Evolutionary conservation across 2,113 vertebrate genomes (phyloP).

Genomic region (Ranitomeya variabilis): DNA sequence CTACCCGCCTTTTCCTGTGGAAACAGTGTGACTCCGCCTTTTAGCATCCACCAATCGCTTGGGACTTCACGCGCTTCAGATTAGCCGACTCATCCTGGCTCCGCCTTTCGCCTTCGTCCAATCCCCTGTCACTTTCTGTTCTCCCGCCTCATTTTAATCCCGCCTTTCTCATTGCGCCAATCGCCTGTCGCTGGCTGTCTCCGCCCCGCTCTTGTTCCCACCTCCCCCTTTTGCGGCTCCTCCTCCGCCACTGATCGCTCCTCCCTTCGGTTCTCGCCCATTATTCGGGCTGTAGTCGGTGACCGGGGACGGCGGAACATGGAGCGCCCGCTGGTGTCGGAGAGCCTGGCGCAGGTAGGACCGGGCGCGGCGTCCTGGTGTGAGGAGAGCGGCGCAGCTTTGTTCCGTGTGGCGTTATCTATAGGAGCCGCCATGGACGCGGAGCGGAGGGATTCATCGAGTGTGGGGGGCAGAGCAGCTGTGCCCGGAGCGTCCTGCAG

Average conservation of each 20-base stretch:
- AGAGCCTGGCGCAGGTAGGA: slow-evolving; percentile 24
- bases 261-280: not conserved
- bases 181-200: not conserved
- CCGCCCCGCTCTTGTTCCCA: not conserved
- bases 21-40: not conserved
- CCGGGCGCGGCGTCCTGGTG: rapidly evolving
- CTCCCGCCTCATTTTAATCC: not conserved
- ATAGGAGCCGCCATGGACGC: too few species aligned
- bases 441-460: too few species aligned
- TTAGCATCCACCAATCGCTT: not conserved
- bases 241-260: not conserved
- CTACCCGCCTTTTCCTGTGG: slow-evolving; percentile 4
- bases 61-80: not conserved
- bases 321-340: slow-evolving; percentile 7
- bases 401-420: not conserved
- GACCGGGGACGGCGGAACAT: not conserved
- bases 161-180: not conserved
- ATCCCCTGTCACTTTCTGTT: not conserved
- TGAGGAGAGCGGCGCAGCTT: not conserved
- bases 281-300: slow-evolving; percentile 12
- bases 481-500: too few species aligned
- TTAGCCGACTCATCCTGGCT: not conserved
- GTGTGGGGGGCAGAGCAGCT: too few species aligned
- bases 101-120: not conserved
- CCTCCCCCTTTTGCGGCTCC: not conserved